A percentile compares a stretch with the other conserved stretches of the same genome.
These are phyloP conservation scores for Megalops atlanticus DNA, from an alignment of 2,113 vertebrate species.

Conservation along the genomic window DNA sequence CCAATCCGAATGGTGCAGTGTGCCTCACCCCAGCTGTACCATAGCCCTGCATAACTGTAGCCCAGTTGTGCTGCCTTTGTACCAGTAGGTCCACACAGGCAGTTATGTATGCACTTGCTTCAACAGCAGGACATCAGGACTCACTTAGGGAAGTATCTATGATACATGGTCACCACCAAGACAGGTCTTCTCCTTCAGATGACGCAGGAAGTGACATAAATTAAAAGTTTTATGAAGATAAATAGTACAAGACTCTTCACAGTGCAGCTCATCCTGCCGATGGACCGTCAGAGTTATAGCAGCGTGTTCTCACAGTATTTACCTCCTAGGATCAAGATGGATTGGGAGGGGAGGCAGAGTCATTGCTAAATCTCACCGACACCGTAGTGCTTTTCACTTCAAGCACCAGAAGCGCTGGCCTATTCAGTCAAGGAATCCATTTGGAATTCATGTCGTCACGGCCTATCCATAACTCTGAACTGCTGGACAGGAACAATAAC, in stretches of 20 bases:
- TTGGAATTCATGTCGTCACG: conserved; percentile 5
- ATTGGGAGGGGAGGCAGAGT: conserved; percentile 36
- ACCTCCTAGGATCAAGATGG: conserved; percentile 44
- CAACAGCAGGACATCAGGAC: not conserved
- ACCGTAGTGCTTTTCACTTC: not conserved
- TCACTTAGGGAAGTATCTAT: not conserved
- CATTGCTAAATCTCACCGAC: conserved; percentile 30
- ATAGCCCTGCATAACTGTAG: not conserved
- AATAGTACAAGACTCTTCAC: conserved; percentile 38
- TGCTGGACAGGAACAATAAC: not conserved
- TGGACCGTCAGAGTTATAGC: conserved; percentile 44
- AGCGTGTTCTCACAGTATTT: conserved; percentile 41
- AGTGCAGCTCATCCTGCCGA: conserved; percentile 42
- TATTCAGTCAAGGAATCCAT: conserved; percentile 26
- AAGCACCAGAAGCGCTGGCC: not conserved
- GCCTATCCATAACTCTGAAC: not conserved
- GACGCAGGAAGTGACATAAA: conserved; percentile 39
- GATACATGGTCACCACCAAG: conserved; percentile 39
- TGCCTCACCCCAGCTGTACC: not conserved
- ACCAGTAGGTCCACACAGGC: not conserved
- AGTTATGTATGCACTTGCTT: not conserved
- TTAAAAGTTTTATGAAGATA: conserved; percentile 38
- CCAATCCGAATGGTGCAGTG: not conserved
- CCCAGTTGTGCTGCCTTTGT: not conserved
- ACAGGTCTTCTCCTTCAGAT: conserved; percentile 42